Percentiles rank a stretch among this genome's conserved stretches.
phyloP scores from a whole-genome alignment of 1,140 invertebrate genomes.

The Drosophila kurseongensis region DNA sequence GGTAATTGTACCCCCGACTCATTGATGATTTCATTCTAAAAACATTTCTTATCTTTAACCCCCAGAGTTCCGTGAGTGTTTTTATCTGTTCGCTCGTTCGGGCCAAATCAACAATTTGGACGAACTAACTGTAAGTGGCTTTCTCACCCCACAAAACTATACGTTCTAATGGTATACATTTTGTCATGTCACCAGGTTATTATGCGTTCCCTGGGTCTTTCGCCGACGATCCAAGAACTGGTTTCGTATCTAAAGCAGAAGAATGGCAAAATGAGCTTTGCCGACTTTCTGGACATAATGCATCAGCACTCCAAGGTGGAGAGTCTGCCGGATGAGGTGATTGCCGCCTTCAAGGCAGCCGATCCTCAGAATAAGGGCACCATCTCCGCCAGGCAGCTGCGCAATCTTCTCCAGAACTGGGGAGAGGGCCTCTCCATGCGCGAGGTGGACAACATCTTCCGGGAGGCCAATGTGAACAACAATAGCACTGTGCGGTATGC shows the following conservation, averaged over 20 bases:
- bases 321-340: slow-evolving; percentile 94
- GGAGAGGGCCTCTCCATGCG: slow-evolving; percentile 95
- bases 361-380: slow-evolving; percentile 91
- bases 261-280: slow-evolving; percentile 97
- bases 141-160: neutral
- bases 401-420: slow-evolving; percentile 95
- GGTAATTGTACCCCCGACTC: slow-evolving; percentile 85
- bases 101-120: slow-evolving; percentile 94
- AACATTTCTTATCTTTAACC: slow-evolving; percentile 46
- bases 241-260: slow-evolving; percentile 93
- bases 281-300: slow-evolving; percentile 98
- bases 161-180: neutral
- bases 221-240: slow-evolving; percentile 96
- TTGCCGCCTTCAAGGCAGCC: slow-evolving; percentile 94
- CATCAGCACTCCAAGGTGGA: slow-evolving; percentile 95
- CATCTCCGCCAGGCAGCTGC: slow-evolving; percentile 92
- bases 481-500: slow-evolving; percentile 94
- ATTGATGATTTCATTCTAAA: slow-evolving; percentile 56
- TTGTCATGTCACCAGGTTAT: slow-evolving; percentile 82
- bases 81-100: slow-evolving; percentile 95
- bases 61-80: slow-evolving; percentile 96
- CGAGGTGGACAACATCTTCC: slow-evolving; percentile 97
- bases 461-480: slow-evolving; percentile 94
- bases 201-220: slow-evolving; percentile 96
- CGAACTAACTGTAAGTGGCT: slow-evolving; percentile 91